Evolutionary conservation across 1,140 invertebrate genomes (phyloP), one percentile per base, ranked within the genome.

Genomic region (Pissodes strobi): DNA sequence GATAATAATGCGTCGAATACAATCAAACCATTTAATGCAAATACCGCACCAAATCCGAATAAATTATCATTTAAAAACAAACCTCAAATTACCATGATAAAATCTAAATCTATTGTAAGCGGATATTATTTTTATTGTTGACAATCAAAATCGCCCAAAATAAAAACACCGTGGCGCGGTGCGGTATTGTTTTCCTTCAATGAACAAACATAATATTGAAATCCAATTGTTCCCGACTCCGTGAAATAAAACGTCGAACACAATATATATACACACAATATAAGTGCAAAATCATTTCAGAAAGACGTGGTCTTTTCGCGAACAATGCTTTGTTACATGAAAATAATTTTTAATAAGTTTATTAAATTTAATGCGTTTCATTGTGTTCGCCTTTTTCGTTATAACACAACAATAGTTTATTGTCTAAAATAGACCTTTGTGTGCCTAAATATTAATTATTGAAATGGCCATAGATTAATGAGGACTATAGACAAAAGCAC

Each of bases 281-380:
- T 21, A 52, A 52, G 49, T 52, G 49, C 49, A 52, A 52, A 49
- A 52, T 52, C 53, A 57, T 57, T 57, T 45, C 37, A 17, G 39
- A 57, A 55, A 57, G 19, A 39, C 53, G 53, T 41, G 18, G 21
- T 37, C 9, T 52, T 52, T 52, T 15, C 34, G 9, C 52, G 17
- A 57, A 57, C 53, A 57, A 57, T 57, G 27, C 49, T 37, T 25
- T 27, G 25, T 13, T 18, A 30, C 17, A 43, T 19, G 38, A 34
- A 57, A 57, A 57, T 43, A 57, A 57, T 23, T 41, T 57, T 41
- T 57, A 55, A 55, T 55, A 43, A 43, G 53, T 57, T 52, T 52
- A 52, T 57, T 41, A 57, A 57, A 41, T 57, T 57, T 57, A 57
- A 57, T 41, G n/a, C 37, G 22, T 45, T 57, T 43, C 53, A 57